Conservation (phyloP, 2,797 vertebrate species). For the Sparus aurata region DNA sequence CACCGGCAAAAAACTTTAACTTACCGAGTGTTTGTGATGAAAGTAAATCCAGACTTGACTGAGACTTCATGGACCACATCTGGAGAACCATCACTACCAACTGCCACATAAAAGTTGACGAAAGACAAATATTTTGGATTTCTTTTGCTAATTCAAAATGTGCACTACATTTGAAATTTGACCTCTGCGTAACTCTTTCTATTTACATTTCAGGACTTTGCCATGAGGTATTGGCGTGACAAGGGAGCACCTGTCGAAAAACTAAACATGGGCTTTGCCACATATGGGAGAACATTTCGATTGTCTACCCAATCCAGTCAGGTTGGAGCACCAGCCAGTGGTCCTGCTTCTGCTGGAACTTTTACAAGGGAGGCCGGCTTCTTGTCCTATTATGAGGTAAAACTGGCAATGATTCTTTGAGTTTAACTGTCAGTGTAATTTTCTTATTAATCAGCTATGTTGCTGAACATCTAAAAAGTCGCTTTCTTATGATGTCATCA, state of each 20-base stretch:
- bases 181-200: neutral
- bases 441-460: neutral
- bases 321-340: conserved; percentile 76
- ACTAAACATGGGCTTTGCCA: conserved; percentile 87
- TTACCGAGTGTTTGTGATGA: too few relatives aligned
- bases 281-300: conserved; percentile 85
- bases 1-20: too few relatives aligned
- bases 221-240: conserved; percentile 87
- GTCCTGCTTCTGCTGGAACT: conserved; percentile 78
- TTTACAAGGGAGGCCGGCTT: conserved; percentile 87
- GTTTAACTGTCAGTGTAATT: neutral
- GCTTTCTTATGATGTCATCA: neutral
- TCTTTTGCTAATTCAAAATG: neutral
- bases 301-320: conserved; percentile 66
- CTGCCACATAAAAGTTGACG: neutral
- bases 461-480: neutral
- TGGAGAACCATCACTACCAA: neutral
- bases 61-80: neutral
- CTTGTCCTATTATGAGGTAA: conserved; percentile 90
- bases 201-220: conserved; percentile 77
- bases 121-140: neutral
- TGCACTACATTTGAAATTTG: neutral
- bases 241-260: conserved; percentile 85
- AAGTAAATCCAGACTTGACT: too few relatives aligned
- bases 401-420: neutral